phyloP scores from a whole-genome alignment of 2,113 vertebrate genomes.

The Pongo abelii region DNA sequence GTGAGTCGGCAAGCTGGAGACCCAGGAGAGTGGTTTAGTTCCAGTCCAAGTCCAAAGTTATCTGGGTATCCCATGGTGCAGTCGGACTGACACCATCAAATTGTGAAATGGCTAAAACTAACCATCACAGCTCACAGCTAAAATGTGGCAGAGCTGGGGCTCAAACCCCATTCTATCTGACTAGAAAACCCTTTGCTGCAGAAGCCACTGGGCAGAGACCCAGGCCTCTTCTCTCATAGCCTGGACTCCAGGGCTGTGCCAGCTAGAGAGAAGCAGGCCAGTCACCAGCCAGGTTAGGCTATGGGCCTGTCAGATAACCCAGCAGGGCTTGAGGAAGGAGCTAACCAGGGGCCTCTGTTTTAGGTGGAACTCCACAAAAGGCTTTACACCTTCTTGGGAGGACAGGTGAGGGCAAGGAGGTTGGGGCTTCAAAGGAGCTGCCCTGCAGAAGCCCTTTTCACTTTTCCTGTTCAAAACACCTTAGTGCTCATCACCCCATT shows the following conservation, averaged over 20 bases:
- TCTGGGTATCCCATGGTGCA: neutral
- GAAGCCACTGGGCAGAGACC: neutral
- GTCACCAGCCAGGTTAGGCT: neutral
- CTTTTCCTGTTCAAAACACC: neutral
- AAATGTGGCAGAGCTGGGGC: neutral
- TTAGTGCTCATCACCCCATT: neutral
- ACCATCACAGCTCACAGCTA: neutral
- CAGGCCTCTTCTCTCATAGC: neutral
- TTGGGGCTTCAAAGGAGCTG: neutral
- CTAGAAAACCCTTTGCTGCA: neutral
- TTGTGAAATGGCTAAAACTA: neutral
- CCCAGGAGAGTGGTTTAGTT: neutral
- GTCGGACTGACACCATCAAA: neutral
- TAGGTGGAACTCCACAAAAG: conserved; percentile 14
- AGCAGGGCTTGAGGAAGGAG: neutral
- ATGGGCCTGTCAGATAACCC: neutral
- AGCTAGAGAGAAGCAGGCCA: neutral
- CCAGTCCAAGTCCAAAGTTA: neutral
- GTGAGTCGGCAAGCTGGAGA: neutral
- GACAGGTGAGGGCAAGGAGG: neutral
- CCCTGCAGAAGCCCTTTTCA: neutral
- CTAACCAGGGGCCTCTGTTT: neutral
- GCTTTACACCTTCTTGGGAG: neutral
- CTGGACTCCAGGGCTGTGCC: neutral
- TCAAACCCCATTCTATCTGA: neutral